Percentiles rank a stretch among this genome's conserved stretches.
phyloP scores from a whole-genome alignment of 92 coral and sea anemone species.

The Blastomussa wellsi region DNA sequence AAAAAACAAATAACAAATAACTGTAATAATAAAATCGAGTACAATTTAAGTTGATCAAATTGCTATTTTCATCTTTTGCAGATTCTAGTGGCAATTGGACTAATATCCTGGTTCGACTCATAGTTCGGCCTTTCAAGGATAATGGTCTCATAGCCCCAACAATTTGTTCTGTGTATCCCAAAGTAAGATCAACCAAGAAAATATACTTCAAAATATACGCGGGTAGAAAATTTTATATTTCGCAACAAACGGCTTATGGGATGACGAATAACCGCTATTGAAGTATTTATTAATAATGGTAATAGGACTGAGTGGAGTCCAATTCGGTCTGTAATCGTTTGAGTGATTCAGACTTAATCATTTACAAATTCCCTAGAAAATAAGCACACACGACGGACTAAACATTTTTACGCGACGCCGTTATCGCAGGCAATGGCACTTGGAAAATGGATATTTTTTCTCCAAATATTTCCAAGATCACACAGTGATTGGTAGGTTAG shows the following conservation, averaged over 20 bases:
- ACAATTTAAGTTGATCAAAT: not conserved
- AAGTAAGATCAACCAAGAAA: not conserved
- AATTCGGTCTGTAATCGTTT: no score
- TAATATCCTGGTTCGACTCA: not conserved
- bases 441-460: not conserved
- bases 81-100: constrained; percentile 21
- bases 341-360: not conserved
- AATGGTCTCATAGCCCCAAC: no score
- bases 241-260: not conserved
- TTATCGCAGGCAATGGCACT: not conserved
- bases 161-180: not conserved
- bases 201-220: not conserved
- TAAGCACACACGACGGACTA: no score
- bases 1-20: not conserved
- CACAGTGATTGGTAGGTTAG: not conserved
- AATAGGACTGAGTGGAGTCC: no score
- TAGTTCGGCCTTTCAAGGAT: not conserved
- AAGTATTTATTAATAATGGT: no score
- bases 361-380: no score
- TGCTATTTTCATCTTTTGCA: not conserved
- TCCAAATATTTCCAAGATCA: not conserved
- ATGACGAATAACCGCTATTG: not conserved
- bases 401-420: not conserved
- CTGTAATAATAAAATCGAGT: not conserved
- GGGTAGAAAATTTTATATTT: not conserved